Percentiles rank a stretch among this genome's conserved stretches.
These are phyloP conservation scores for Drosophila formosana DNA, from an alignment of 2,888 invertebrate species.

Conservation along the genomic window DNA sequence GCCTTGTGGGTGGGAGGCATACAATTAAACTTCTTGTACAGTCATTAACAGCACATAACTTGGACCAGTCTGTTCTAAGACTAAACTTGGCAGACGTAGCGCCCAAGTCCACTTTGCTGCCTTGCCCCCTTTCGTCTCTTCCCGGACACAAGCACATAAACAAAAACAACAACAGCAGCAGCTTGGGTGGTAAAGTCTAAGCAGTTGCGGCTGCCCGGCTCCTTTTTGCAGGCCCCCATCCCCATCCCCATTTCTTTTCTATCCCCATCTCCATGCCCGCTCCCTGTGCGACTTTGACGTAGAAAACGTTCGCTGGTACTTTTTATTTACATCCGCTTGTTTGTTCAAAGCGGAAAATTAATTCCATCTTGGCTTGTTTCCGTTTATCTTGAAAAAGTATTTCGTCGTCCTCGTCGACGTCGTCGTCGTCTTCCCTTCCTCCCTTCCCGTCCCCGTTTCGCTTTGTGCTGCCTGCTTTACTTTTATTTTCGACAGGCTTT, in stretches of 20 bases:
- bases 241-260: background rate
- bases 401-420: slow-evolving; percentile 50
- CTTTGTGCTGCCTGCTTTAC: slow-evolving; percentile 53
- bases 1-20: slow-evolving; percentile 51
- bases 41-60: slow-evolving; percentile 80
- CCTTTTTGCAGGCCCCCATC: slow-evolving; percentile 11
- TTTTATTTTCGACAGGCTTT: slow-evolving; percentile 61
- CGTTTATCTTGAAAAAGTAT: slow-evolving; percentile 82
- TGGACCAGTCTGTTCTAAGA: slow-evolving; percentile 58
- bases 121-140: background rate
- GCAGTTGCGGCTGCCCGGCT: slow-evolving; percentile 61
- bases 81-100: slow-evolving; percentile 74
- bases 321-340: slow-evolving; percentile 85
- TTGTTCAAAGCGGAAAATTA: slow-evolving; percentile 85
- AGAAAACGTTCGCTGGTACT: slow-evolving; percentile 68
- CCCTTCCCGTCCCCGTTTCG: slow-evolving; percentile 10
- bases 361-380: slow-evolving; percentile 85
- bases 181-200: slow-evolving; percentile 37
- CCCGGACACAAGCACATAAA: slow-evolving; percentile 6
- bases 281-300: slow-evolving; percentile 56
- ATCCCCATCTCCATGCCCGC: background rate
- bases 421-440: slow-evolving; percentile 31
- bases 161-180: slow-evolving; percentile 15
- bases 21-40: slow-evolving; percentile 82
- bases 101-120: slow-evolving; percentile 29